phyloP scores from a whole-genome alignment of 2,797 vertebrate species.

The Enoplosus armatus region DNA sequence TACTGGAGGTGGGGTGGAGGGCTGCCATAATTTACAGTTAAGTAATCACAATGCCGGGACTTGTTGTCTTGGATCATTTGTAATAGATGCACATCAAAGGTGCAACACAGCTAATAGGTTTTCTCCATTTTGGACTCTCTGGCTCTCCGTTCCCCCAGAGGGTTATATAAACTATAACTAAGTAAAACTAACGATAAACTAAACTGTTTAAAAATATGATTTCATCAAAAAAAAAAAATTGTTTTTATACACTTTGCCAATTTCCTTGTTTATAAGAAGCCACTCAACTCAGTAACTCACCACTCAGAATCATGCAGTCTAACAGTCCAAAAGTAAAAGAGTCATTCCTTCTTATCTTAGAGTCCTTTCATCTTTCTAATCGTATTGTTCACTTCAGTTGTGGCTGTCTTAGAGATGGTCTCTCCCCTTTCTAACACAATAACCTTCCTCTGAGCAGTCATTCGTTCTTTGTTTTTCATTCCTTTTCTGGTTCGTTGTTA shows the following conservation, averaged over 20 bases:
- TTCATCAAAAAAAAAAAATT: no score
- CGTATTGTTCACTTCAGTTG: background rate
- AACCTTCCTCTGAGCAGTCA: background rate
- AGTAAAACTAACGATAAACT: no score
- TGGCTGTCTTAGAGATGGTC: background rate
- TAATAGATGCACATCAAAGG: background rate
- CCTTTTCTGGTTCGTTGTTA: background rate
- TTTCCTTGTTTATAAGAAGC: background rate
- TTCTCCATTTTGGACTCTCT: background rate
- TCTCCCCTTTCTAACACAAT: background rate
- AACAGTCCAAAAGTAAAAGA: background rate
- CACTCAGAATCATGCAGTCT: background rate
- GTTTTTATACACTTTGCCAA: no score
- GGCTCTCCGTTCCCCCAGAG: background rate
- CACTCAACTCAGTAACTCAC: no score
- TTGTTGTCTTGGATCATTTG: slow-evolving; percentile 6
- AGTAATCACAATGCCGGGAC: background rate
- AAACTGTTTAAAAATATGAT: no score
- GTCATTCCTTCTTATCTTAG: background rate
- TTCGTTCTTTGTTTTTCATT: background rate
- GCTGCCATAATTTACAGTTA: background rate
- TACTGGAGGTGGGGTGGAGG: background rate
- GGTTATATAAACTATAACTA: no score
- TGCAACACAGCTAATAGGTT: background rate
- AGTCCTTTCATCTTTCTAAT: background rate